Conservation (phyloP, 2,888 invertebrate genomes). For the Lasioglossum zephyrum region DNA sequence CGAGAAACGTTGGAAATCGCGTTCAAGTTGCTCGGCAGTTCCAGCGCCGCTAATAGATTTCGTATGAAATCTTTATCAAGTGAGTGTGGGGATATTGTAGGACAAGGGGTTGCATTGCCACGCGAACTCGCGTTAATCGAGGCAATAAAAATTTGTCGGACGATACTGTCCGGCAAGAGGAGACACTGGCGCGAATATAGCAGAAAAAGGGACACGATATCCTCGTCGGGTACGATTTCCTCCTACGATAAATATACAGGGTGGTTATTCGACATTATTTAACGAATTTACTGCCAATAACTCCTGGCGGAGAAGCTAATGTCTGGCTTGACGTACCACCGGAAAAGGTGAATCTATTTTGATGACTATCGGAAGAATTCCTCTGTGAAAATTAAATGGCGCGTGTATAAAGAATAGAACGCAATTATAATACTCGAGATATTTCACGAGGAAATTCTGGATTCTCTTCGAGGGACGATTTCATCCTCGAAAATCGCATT, state of each 20-base stretch:
- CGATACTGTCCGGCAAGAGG: not conserved
- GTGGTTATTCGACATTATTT: not conserved
- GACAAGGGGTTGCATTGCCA: not conserved
- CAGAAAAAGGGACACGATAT: not conserved
- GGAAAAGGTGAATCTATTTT: not conserved
- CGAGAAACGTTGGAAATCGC: not conserved
- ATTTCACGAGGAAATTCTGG: not conserved
- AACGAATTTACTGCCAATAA: too few species aligned
- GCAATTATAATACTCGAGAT: not conserved
- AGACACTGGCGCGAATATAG: not conserved
- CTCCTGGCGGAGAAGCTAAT: too few species aligned
- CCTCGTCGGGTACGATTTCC: not conserved
- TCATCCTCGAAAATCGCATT: not conserved
- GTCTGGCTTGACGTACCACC: too few species aligned
- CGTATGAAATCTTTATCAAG: not conserved
- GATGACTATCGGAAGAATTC: not conserved
- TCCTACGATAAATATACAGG: not conserved
- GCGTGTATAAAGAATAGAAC: not conserved
- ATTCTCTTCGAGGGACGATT: not conserved
- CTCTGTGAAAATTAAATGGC: not conserved
- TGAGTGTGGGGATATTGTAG: not conserved
- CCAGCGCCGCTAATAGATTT: not conserved
- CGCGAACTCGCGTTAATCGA: slow-evolving; percentile 11
- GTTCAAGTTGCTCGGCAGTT: not conserved
- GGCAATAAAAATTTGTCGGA: slow-evolving; percentile 2